A percentile compares a stretch with the other conserved stretches of the same genome.
Conservation (phyloP, 2,888 invertebrate species). For the Melanophora roralis region DNA sequence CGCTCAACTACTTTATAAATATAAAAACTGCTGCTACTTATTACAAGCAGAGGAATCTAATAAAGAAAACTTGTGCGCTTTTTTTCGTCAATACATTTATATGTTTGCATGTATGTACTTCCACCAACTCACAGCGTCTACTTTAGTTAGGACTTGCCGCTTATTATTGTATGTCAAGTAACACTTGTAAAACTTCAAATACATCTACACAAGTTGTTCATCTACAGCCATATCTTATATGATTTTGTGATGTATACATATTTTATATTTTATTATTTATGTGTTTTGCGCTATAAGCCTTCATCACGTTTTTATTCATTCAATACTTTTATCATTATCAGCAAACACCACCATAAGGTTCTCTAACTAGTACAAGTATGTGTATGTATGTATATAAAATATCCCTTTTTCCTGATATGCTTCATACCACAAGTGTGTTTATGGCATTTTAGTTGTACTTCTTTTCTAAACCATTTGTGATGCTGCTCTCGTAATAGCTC, state of each 20-base stretch:
- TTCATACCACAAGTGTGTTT: constrained; percentile 31
- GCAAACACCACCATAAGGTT: constrained; percentile 6
- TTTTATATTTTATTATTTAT: not conserved
- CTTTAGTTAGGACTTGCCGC: constrained; percentile 42
- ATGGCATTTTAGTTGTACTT: constrained; percentile 18
- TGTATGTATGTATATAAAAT: too few species aligned
- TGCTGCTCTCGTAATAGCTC: not conserved
- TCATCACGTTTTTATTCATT: constrained; percentile 51
- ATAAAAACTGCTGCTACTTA: not conserved
- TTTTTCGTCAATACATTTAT: not conserved
- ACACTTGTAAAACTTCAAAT: constrained; percentile 59
- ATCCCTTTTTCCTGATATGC: not conserved
- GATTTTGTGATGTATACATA: not conserved
- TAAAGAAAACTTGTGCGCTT: not conserved
- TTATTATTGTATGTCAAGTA: constrained; percentile 61
- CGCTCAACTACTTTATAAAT: not conserved
- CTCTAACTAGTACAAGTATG: too few species aligned
- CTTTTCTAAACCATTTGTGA: not conserved
- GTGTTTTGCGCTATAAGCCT: constrained; percentile 29
- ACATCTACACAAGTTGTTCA: constrained; percentile 56
- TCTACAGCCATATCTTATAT: constrained; percentile 40
- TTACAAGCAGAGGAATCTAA: not conserved
- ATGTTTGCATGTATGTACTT: not conserved
- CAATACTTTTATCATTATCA: constrained; percentile 26
- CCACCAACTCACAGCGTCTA: not conserved